Conservation (phyloP, 2,113 vertebrate species). For the Catharus bicknelli region DNA sequence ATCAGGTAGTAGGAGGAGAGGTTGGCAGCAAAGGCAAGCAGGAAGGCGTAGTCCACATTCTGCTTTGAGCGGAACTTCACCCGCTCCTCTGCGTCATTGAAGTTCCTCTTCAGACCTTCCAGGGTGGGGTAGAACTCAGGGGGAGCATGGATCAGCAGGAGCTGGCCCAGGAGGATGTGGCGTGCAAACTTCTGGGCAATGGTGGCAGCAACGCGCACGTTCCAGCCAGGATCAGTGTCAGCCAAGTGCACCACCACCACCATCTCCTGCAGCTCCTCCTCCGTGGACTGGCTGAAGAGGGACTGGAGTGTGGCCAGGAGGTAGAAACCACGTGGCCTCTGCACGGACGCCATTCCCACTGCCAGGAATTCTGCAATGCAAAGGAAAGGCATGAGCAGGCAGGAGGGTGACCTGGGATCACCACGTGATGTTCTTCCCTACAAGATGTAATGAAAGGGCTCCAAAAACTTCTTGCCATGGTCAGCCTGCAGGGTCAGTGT, state of each 20-base stretch:
- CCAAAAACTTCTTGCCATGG: background rate
- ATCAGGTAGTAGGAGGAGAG: slow-evolving; percentile 86
- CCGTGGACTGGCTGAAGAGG: slow-evolving; percentile 79
- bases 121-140: slow-evolving; percentile 66
- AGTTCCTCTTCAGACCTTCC: slow-evolving; percentile 77
- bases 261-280: slow-evolving; percentile 77
- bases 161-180: slow-evolving; percentile 69
- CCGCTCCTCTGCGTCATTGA: slow-evolving; percentile 71
- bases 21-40: slow-evolving; percentile 78
- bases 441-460: background rate
- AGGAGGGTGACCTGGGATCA: background rate
- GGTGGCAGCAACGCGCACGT: background rate
- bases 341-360: slow-evolving; percentile 77
- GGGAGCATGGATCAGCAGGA: slow-evolving; percentile 78
- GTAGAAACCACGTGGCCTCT: slow-evolving; percentile 65
- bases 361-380: slow-evolving; percentile 77
- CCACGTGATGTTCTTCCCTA: fast-evolving
- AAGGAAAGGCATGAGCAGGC: background rate
- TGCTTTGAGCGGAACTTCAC: slow-evolving; percentile 85
- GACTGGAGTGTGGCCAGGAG: slow-evolving; percentile 80
- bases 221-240: slow-evolving; percentile 72
- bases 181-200: slow-evolving; percentile 65
- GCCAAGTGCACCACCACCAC: slow-evolving; percentile 87
- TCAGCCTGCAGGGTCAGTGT: fast-evolving
- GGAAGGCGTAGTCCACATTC: slow-evolving; percentile 83